These are phyloP conservation scores for Lypha dubia DNA, from an alignment of 2,888 invertebrate genomes.

Conservation along the genomic window DNA sequence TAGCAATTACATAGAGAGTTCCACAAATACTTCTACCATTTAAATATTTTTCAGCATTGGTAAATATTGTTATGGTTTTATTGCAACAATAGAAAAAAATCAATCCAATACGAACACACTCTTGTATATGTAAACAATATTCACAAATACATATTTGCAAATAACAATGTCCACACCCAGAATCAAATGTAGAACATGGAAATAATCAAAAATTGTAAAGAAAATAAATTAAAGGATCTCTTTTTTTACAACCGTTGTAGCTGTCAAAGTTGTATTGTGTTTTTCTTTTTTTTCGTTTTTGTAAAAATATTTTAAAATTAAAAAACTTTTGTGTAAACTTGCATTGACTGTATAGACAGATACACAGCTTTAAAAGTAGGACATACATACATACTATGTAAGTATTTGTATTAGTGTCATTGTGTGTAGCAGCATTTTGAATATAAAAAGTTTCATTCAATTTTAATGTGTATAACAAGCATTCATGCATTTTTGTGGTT, in stretches of 20 bases:
- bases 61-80: slow-evolving; percentile 49
- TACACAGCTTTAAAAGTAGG: neutral
- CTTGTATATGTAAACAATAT: too few relatives aligned
- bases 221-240: slow-evolving; percentile 7
- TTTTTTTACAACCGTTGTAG: neutral
- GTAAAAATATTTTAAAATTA: slow-evolving; percentile 52
- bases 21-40: neutral
- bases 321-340: slow-evolving; percentile 47
- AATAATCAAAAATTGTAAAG: slow-evolving; percentile 36
- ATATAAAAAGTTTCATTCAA: slow-evolving; percentile 32
- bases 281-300: too few relatives aligned
- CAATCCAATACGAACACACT: neutral
- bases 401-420: neutral
- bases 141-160: neutral
- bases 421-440: neutral
- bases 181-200: slow-evolving; percentile 9
- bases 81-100: slow-evolving; percentile 6
- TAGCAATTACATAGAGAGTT: slow-evolving; percentile 33
- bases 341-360: neutral
- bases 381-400: too few relatives aligned
- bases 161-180: neutral
- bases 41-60: neutral
- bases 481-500: slow-evolving; percentile 47
- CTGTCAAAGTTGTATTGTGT: slow-evolving; percentile 10
- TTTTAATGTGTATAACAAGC: slow-evolving; percentile 56